Evolutionary conservation across 2,888 invertebrate species (phyloP).

Genomic region (Dromius quadrimaculatus): DNA sequence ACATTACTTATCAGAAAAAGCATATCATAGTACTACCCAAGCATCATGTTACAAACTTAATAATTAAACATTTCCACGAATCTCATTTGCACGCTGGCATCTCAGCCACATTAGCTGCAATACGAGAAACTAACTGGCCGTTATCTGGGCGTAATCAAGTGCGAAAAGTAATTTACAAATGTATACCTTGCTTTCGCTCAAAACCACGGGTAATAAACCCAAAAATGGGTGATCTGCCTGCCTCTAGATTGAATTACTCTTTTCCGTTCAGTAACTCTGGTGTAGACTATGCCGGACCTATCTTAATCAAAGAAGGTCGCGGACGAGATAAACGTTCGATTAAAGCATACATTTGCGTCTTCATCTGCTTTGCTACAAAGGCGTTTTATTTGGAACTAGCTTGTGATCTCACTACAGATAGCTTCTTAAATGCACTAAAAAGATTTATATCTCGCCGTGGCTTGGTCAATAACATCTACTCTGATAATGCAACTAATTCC

Average conservation of each 20-base stretch:
- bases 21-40: too few species aligned
- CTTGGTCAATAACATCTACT: constrained; percentile 56
- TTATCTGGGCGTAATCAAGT: too few species aligned
- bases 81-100: constrained; percentile 29
- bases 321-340: constrained; percentile 34
- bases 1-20: too few species aligned
- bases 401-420: constrained; percentile 57
- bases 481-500: too few species aligned
- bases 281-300: constrained; percentile 54
- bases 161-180: constrained; percentile 16
- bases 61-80: constrained; percentile 51
- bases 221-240: constrained; percentile 17
- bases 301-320: constrained; percentile 48
- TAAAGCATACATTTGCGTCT: constrained; percentile 57
- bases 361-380: constrained; percentile 59
- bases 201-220: too few species aligned
- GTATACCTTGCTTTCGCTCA: constrained; percentile 16
- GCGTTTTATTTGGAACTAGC: constrained; percentile 61
- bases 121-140: too few species aligned
- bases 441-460: constrained; percentile 60
- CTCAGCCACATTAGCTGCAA: too few species aligned
- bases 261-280: constrained; percentile 18
- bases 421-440: constrained; percentile 59
- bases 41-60: too few species aligned
- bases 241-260: not conserved